A percentile compares a stretch with the other conserved stretches of the same genome.
Conservation (phyloP, 2,113 vertebrate genomes). For the Dinomys branickii region DNA sequence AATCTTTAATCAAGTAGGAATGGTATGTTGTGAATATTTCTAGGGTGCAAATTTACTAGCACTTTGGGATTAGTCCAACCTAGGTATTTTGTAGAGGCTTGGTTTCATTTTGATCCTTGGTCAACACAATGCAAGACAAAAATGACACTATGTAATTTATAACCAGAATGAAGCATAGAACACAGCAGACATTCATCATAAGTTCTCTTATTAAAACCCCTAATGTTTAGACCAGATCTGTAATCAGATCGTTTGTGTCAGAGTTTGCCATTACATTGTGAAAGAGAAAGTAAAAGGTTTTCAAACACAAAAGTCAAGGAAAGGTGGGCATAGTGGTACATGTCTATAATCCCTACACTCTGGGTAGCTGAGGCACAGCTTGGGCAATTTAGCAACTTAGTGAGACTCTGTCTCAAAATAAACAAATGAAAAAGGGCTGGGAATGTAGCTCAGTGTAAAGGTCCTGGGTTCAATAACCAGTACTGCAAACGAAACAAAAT, state of each 20-base stretch:
- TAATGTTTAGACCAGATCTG: constrained; percentile 11
- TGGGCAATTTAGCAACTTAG: not conserved
- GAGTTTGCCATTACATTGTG: not conserved
- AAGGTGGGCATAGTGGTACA: not conserved
- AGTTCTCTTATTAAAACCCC: constrained; percentile 39
- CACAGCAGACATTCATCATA: not conserved
- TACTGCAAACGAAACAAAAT: not conserved
- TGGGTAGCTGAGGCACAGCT: not conserved
- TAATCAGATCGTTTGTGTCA: not conserved
- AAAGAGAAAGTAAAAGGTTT: not conserved
- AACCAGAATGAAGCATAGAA: not conserved
- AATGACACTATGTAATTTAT: not conserved
- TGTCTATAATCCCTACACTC: not conserved
- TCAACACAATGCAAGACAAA: constrained; percentile 12
- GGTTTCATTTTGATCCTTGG: constrained; percentile 58
- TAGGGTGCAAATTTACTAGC: constrained; percentile 27
- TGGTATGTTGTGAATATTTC: constrained; percentile 61
- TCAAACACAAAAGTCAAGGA: not conserved
- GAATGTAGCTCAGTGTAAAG: not conserved
- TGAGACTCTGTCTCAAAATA: not conserved
- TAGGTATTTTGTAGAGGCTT: constrained; percentile 29
- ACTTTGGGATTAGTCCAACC: constrained; percentile 37
- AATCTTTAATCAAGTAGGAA: constrained; percentile 67
- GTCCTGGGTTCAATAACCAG: not conserved
- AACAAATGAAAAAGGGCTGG: not conserved